Conservation (phyloP, 2,888 invertebrate species). For the Parnassius apollo region DNA sequence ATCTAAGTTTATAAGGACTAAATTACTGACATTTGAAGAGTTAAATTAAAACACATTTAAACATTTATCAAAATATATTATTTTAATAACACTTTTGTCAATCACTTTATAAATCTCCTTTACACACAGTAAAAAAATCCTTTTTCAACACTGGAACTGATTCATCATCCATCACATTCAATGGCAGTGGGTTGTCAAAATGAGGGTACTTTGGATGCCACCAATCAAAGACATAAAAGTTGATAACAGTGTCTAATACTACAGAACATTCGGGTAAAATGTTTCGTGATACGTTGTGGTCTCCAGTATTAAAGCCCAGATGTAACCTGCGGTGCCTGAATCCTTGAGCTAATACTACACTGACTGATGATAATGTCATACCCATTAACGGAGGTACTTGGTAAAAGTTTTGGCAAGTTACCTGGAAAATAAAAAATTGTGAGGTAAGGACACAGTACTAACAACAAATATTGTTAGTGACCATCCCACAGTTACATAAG, state of each 20-base stretch:
- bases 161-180: slow-evolving; percentile 48
- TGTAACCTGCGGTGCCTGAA: slow-evolving; percentile 78
- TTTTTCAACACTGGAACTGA: slow-evolving; percentile 51
- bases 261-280: slow-evolving; percentile 56
- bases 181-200: slow-evolving; percentile 50
- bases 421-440: slow-evolving; percentile 52
- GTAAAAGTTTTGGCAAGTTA: slow-evolving; percentile 79
- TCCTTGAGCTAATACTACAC: slow-evolving; percentile 76
- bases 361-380: slow-evolving; percentile 78
- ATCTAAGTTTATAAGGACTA: no score
- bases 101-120: slow-evolving; percentile 34
- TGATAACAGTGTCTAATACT: slow-evolving; percentile 56
- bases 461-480: no score
- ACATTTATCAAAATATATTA: slow-evolving; percentile 7
- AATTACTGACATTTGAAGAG: no score
- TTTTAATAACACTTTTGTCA: slow-evolving; percentile 23
- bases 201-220: slow-evolving; percentile 82
- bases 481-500: no score
- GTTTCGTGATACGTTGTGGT: slow-evolving; percentile 47
- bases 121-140: slow-evolving; percentile 49
- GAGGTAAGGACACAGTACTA: no score
- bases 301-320: slow-evolving; percentile 71
- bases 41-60: not conserved
- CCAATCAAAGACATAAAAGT: slow-evolving; percentile 78
- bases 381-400: slow-evolving; percentile 82